A percentile compares a stretch with the other conserved stretches of the same genome.
Evolutionary conservation across 2,888 invertebrate genomes (phyloP).

Genomic region (Platycnemis pennipes): DNA sequence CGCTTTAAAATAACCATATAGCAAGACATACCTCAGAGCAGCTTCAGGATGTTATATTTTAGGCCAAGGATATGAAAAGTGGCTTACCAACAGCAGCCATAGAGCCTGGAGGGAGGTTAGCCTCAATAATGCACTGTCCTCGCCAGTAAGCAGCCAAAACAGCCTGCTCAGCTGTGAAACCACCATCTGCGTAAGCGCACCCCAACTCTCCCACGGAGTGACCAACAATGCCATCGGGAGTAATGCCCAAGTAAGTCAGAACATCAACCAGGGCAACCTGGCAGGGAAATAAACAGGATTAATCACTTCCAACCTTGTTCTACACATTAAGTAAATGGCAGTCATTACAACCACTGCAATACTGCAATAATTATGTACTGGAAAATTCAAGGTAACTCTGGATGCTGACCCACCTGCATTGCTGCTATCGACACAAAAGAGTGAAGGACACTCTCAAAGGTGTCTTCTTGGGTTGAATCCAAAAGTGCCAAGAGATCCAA

Average conservation of each 20-base stretch:
- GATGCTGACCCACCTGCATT: slow-evolving; percentile 85
- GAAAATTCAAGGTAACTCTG: neutral
- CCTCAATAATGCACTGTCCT: slow-evolving; percentile 90
- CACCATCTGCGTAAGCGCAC: slow-evolving; percentile 98
- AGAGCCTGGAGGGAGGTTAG: slow-evolving; percentile 86
- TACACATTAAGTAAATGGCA: no score
- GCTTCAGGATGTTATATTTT: no score
- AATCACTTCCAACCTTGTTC: neutral
- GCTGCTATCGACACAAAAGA: slow-evolving; percentile 97
- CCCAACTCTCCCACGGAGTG: slow-evolving; percentile 97
- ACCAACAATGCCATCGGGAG: slow-evolving; percentile 96
- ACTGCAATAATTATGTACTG: no score
- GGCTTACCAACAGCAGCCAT: slow-evolving; percentile 94
- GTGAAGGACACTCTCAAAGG: slow-evolving; percentile 92
- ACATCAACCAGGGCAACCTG: slow-evolving; percentile 95
- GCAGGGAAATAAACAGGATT: slow-evolving; percentile 62
- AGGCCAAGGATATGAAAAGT: neutral
- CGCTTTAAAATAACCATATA: neutral
- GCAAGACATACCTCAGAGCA: no score
- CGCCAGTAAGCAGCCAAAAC: slow-evolving; percentile 97
- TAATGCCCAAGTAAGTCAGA: slow-evolving; percentile 87
- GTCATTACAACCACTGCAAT: no score
- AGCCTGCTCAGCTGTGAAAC: slow-evolving; percentile 96
- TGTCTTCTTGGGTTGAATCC: slow-evolving; percentile 87
- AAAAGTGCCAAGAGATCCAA: slow-evolving; percentile 92